Evolutionary conservation across 2,797 vertebrate genomes (phyloP).

Genomic region (Helicolenus hilgendorfi): DNA sequence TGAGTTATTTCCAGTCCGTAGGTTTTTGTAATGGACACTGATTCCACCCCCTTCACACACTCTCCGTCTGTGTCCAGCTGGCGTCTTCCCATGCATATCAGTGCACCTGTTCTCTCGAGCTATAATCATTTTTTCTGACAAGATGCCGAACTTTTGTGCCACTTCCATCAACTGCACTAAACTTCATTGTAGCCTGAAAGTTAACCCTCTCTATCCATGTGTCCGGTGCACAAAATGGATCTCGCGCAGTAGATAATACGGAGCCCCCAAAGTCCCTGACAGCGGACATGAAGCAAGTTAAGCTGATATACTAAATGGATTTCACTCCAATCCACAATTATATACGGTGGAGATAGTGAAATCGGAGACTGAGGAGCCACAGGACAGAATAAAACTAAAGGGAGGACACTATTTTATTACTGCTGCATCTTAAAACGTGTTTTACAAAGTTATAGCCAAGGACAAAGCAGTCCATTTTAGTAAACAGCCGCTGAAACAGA

Average conservation of each 20-base stretch:
- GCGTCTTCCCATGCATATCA: conserved; percentile 43
- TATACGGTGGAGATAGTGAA: not conserved
- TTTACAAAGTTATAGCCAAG: too few relatives aligned
- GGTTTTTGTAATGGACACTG: conserved; percentile 3
- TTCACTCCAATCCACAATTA: not conserved
- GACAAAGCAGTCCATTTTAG: too few relatives aligned
- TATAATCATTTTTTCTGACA: conserved; percentile 38
- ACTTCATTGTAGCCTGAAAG: not conserved
- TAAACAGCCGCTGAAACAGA: too few relatives aligned
- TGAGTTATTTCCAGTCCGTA: conserved; percentile 12
- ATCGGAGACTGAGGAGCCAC: not conserved
- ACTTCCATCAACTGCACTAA: not conserved
- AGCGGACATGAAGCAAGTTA: not conserved
- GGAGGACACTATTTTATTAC: not conserved
- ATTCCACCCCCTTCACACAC: not conserved
- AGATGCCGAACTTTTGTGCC: conserved; percentile 16
- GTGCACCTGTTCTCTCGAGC: conserved; percentile 54
- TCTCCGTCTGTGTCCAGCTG: conserved; percentile 49
- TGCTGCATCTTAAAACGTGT: not conserved
- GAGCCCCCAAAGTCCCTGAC: not conserved
- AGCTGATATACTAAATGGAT: not conserved
- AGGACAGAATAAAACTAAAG: not conserved
- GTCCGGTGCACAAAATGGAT: not conserved
- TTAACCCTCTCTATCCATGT: not conserved
- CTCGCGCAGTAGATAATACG: not conserved